These are phyloP conservation scores for Pollicipes pollicipes DNA, from an alignment of 1,140 invertebrate genomes.

Conservation along the genomic window DNA sequence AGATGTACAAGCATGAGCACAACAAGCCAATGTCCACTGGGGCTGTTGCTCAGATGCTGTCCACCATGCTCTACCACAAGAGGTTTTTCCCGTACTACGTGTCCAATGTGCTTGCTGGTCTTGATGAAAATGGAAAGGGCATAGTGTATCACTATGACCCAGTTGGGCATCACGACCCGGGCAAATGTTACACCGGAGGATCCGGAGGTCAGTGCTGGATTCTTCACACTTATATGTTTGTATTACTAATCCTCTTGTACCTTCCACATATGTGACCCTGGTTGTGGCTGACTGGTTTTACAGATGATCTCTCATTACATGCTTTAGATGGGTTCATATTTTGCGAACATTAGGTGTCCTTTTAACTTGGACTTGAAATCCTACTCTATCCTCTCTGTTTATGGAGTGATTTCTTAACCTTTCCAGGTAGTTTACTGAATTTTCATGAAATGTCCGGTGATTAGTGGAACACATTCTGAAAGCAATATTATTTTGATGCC, in stretches of 20 bases:
- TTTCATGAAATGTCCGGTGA: too few species aligned
- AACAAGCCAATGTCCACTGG: conserved; percentile 79
- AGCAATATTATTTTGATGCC: too few species aligned
- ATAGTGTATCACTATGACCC: conserved; percentile 92
- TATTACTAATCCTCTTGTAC: not conserved
- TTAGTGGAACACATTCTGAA: too few species aligned
- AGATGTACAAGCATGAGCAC: conserved; percentile 93
- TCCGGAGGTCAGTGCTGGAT: conserved; percentile 26
- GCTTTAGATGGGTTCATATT: too few species aligned
- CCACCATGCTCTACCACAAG: conserved; percentile 88
- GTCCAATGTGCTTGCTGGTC: conserved; percentile 79
- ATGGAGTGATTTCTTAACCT: too few species aligned
- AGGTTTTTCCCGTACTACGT: conserved; percentile 98
- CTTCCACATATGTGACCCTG: not conserved
- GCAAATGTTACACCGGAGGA: conserved; percentile 62
- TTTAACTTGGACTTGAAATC: too few species aligned
- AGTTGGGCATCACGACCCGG: conserved; percentile 75
- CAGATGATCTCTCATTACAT: too few species aligned
- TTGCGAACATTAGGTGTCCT: conserved; percentile 14
- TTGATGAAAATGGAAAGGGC: conserved; percentile 50
- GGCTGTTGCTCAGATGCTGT: conserved; percentile 85
- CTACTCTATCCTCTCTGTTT: too few species aligned
- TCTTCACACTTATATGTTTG: too few species aligned
- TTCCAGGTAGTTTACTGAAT: too few species aligned
- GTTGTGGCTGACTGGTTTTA: not conserved